phyloP scores from a whole-genome alignment of 2,797 vertebrate genomes.

The Esox lucius region DNA sequence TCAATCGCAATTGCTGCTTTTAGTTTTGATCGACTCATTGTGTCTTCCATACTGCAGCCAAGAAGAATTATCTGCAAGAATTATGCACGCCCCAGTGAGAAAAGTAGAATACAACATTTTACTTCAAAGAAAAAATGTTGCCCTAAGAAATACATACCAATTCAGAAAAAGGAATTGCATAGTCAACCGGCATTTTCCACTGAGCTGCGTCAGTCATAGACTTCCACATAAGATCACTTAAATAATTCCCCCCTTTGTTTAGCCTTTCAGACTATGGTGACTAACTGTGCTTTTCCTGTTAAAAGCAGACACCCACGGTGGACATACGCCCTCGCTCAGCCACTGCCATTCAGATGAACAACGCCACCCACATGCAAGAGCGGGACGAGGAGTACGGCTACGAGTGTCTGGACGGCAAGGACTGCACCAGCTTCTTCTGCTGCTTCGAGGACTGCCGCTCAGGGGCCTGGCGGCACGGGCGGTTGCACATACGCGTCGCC shows the following conservation, averaged over 20 bases:
- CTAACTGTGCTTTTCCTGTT: conserved; percentile 57
- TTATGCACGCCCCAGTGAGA: too few relatives aligned
- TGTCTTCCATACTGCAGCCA: too few relatives aligned
- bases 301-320: conserved; percentile 91
- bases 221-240: not conserved
- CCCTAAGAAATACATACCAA: too few relatives aligned
- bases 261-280: not conserved
- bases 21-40: too few relatives aligned
- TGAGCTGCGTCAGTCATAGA: too few relatives aligned
- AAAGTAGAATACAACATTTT: too few relatives aligned
- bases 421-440: conserved; percentile 99
- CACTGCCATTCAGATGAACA: conserved; percentile 99
- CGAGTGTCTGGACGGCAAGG: conserved; percentile 97
- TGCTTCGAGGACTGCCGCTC: conserved; percentile 98
- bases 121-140: too few relatives aligned
- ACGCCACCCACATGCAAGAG: conserved; percentile 97
- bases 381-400: conserved; percentile 97
- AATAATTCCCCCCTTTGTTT: not conserved
- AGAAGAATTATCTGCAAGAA: too few relatives aligned
- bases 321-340: conserved; percentile 97
- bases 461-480: conserved; percentile 94
- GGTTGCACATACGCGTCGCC: conserved; percentile 95
- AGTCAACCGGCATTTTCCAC: too few relatives aligned
- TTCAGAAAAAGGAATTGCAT: too few relatives aligned
- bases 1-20: too few relatives aligned